Conservation (phyloP, 1,140 invertebrate genomes). For the Drosophila subobscura region DNA sequence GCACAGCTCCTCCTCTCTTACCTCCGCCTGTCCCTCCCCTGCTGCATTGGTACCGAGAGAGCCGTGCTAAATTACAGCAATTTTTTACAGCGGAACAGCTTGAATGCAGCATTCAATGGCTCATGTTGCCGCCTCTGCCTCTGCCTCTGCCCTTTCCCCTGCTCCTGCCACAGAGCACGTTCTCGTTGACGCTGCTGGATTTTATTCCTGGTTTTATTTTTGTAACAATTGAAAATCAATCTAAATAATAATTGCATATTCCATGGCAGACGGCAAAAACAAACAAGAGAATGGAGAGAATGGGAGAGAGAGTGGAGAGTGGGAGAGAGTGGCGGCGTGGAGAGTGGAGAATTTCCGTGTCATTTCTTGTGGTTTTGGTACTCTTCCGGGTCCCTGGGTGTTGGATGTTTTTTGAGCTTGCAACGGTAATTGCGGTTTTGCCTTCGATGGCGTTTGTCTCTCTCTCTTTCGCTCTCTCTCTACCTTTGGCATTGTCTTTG, state of each 20-base stretch:
- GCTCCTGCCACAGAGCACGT: slow-evolving; percentile 2
- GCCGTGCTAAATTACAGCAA: slow-evolving; percentile 74
- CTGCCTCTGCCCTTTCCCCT: neutral
- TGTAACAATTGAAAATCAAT: slow-evolving; percentile 78
- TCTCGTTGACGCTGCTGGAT: slow-evolving; percentile 55
- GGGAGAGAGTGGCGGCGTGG: too few species aligned
- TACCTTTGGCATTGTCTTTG: too few species aligned
- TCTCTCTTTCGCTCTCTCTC: neutral
- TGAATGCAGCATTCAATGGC: slow-evolving; percentile 47
- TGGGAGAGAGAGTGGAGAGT: too few species aligned
- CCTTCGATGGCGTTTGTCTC: slow-evolving; percentile 15
- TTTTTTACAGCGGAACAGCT: slow-evolving; percentile 74
- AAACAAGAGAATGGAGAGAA: slow-evolving; percentile 20
- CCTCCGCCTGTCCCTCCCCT: neutral
- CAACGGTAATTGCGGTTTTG: slow-evolving; percentile 39
- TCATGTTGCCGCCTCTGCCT: slow-evolving; percentile 8
- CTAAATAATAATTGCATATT: slow-evolving; percentile 81
- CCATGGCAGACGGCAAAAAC: slow-evolving; percentile 38
- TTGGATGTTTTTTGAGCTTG: slow-evolving; percentile 6
- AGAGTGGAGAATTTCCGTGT: neutral
- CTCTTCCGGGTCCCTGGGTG: slow-evolving; percentile 1
- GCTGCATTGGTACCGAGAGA: slow-evolving; percentile 40
- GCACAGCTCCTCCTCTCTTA: too few species aligned
- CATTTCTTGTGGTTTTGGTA: neutral
- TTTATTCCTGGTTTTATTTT: slow-evolving; percentile 47